These are phyloP conservation scores for Acanthopagrus latus DNA, from an alignment of 2,797 vertebrate species.

Conservation along the genomic window DNA sequence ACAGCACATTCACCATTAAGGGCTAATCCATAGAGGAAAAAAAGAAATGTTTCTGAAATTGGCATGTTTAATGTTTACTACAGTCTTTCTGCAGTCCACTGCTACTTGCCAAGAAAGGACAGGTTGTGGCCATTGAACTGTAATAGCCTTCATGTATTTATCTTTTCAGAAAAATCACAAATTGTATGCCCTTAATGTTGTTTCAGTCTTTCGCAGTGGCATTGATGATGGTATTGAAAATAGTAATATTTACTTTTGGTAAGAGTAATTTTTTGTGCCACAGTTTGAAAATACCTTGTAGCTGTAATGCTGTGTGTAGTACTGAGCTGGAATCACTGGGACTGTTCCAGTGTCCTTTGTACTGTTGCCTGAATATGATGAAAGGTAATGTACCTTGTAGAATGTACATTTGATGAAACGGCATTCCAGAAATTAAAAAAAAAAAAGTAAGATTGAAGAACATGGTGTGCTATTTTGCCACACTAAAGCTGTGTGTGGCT, in stretches of 20 bases:
- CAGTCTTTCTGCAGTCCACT: no score
- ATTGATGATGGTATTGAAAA: background rate
- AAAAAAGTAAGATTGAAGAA: conserved; percentile 12
- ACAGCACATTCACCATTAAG: no score
- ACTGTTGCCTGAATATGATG: conserved; percentile 1
- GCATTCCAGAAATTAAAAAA: conserved; percentile 21
- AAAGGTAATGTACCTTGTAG: background rate
- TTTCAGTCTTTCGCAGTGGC: no score
- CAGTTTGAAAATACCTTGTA: background rate
- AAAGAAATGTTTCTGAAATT: no score
- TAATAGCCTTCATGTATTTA: no score
- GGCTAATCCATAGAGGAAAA: no score
- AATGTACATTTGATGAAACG: background rate
- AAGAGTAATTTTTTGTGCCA: background rate
- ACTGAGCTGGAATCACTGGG: conserved; percentile 19
- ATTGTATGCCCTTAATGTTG: no score
- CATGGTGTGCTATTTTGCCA: conserved; percentile 19
- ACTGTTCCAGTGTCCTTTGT: conserved; percentile 17
- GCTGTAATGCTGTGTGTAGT: background rate
- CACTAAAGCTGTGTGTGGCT: conserved; percentile 36
- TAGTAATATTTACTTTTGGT: background rate
- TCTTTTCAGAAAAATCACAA: no score
- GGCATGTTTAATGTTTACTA: no score
- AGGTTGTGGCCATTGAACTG: no score
- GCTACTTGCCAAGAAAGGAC: no score